Evolutionary conservation across 2,888 invertebrate genomes (phyloP), one percentile per base, ranked within the genome.

Genomic region (Polydrusus pterygomalis): DNA sequence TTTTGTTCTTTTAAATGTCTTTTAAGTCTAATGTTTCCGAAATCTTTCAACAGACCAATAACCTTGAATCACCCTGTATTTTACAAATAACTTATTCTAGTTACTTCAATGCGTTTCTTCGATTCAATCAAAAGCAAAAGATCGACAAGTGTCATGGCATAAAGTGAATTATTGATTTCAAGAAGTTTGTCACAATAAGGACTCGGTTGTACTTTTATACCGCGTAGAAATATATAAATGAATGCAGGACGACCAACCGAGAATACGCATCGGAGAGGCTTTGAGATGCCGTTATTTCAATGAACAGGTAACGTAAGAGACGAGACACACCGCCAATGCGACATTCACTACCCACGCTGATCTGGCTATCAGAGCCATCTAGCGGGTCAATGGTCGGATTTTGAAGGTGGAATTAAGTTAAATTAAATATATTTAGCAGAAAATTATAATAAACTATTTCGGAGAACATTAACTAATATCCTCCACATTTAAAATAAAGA

Each of bases 341-440:
- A 77, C 74, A 71, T 71, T 71, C 64, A 47, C 77, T 80, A 83
- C 84, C 84, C 84, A 84, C 84, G 84, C 84, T 79, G 77, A 75
- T 77, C 63, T 70, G 78, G 80, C 83, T 84, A 84, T 85, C 85
- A 84, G 82, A 83, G 84, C 84, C 84, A 85, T 84, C 85, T 84
- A 78, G 73, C 78, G 82, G 84, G 84, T 84, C 84, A 84, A 85
- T 78, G 83, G 67, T 79, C 83, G 64, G 25, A 56, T 47, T 67
- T 47, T 40, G 38, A 3, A 30, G n/a, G n/a, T n/a, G n/a, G n/a
- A n/a, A n/a, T n/a, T n/a, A n/a, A n/a, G n/a, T n/a, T 25, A 25
- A 3, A 25, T 25, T 1, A 25, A 25, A 25, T 25, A 25, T 25
- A 25, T 25, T 25, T 25, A 25, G 25, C 25, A 1, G 5, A 25